Base-by-base conservation (phyloP, 2,888 invertebrate species). In the Idaea dimidiata region DNA sequence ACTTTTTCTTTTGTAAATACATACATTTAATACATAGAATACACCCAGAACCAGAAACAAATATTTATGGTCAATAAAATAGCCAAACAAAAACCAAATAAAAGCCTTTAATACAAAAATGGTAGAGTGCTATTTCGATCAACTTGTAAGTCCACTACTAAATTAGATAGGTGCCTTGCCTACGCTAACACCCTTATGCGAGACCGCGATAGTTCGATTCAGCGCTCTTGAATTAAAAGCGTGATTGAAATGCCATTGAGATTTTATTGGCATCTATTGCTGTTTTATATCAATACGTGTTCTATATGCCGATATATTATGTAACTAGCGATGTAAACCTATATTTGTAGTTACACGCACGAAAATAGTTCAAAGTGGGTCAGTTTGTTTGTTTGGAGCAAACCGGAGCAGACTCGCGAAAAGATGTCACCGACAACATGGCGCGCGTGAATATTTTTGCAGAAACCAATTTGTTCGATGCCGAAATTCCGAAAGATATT, bases 311-410 rank as follows among this genome's bases (percentile, higher is more conserved):
- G 24, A 24, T 24, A 24, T 24, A 24, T 24, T 43, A 43, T 43
- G 10, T 43, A 43, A 43, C n/a, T n/a, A n/a, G n/a, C 14, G 43
- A 17, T 43, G 43, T 43, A n/a, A n/a, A n/a, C n/a, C n/a, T n/a
- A 43, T 43, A 10, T 43, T 43, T 10, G 43, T 43, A 43, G 43
- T 43, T 43, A 43, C 43, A 43, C 56, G 43, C 43, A 43, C 60
- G 10, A 31, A 56, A 60, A 60, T 60, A 60, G 60, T 56, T 60
- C 33, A 60, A 43, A 43, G 43, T 61, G 57, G 61, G 61, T 61
- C 61, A 61, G 33, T 54, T 43, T 43, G 43, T 43, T 43, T 43
- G 43, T 43, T 43, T 43, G 43, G 10, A 43, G 43, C 43, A 10
- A 43, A 43, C 14, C 14, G 43, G 43, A 43, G 43, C 43, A 43